phyloP scores from a whole-genome alignment of 2,797 vertebrate species.

The Parauchenoglanis ngamensis region DNA sequence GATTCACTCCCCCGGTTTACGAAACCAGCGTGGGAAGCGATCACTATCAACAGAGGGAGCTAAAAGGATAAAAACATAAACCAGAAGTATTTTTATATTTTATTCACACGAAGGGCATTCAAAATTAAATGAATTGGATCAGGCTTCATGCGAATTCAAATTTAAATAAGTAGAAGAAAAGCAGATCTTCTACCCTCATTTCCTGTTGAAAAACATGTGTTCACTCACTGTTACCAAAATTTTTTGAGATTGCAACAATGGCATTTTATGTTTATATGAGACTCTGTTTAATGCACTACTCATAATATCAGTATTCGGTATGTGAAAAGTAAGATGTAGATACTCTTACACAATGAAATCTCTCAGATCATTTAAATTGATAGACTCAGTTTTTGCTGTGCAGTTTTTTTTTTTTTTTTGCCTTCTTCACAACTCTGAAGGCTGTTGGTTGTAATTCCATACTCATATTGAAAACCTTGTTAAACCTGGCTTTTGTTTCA shows the following conservation, averaged over 20 bases:
- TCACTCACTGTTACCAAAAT: conserved; percentile 68
- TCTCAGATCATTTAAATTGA: conserved; percentile 53
- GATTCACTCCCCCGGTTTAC: conserved; percentile 77
- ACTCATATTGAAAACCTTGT: conserved; percentile 59
- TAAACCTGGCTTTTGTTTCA: conserved; percentile 77
- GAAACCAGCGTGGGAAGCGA: conserved; percentile 86
- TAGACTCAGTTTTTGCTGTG: conserved; percentile 54
- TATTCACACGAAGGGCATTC: conserved; percentile 50
- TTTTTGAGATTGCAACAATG: conserved; percentile 78
- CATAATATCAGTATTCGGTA: conserved; percentile 61
- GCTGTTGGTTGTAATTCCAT: conserved; percentile 55
- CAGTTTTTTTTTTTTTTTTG: conserved; percentile 61
- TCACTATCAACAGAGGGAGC: conserved; percentile 79
- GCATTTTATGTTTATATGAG: conserved; percentile 70
- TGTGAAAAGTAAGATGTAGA: conserved; percentile 50
- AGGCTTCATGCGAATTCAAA: conserved; percentile 55
- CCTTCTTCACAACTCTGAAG: conserved; percentile 52
- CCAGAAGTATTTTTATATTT: conserved; percentile 60
- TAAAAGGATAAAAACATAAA: conserved; percentile 77
- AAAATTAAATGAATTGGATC: conserved; percentile 36
- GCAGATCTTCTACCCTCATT: conserved; percentile 57
- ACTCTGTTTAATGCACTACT: conserved; percentile 73
- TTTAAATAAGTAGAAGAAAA: conserved; percentile 53
- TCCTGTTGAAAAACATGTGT: conserved; percentile 70
- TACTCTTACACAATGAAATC: conserved; percentile 54